Evolutionary conservation across 92 coral and sea anemone genomes (phyloP), one percentile per base, ranked within the genome.

Genomic region (Palythoa heliodiscus): DNA sequence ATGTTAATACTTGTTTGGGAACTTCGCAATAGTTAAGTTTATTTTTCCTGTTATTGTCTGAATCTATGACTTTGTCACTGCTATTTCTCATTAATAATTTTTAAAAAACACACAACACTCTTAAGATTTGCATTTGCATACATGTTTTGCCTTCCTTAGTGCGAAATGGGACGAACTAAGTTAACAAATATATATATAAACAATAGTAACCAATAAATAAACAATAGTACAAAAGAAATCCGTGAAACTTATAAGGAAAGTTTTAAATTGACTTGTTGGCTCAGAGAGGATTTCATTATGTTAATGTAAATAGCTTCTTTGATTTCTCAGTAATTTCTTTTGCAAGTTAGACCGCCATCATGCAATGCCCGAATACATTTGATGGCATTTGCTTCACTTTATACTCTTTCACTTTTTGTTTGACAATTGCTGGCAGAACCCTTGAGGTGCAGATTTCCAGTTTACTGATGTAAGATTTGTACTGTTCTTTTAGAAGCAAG

Each of bases 281-380:
- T n/a, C n/a, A n/a, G n/a, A n/a, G n/a, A n/a, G n/a, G n/a, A n/a
- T n/a, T n/a, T n/a, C n/a, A n/a, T n/a, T n/a, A n/a, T n/a, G n/a
- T n/a, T n/a, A n/a, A n/a, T n/a, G n/a, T n/a, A n/a, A n/a, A n/a
- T n/a, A n/a, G n/a, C n/a, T n/a, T n/a, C n/a, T n/a, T n/a, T n/a
- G n/a, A n/a, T n/a, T n/a, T n/a, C n/a, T n/a, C n/a, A n/a, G n/a
- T 91, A 88, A 85, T 91, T 91, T 80, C 87, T 66, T 57, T 76
- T 84, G 43, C 87, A 40, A 39, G 87, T 87, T 22, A 90, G 93
- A 5, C 93, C 90, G 38, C 94, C 87, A 72, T 91, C 89, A 88
- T 91, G 88, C 77, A 91, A 74, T 82, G 87, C 80, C 38, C 92
- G 76, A 83, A 88, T 68, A 73, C 94, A 88, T 76, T 92, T 78